These are phyloP conservation scores for Pemphredon lugubris DNA, from an alignment of 2,888 invertebrate species.

Conservation along the genomic window DNA sequence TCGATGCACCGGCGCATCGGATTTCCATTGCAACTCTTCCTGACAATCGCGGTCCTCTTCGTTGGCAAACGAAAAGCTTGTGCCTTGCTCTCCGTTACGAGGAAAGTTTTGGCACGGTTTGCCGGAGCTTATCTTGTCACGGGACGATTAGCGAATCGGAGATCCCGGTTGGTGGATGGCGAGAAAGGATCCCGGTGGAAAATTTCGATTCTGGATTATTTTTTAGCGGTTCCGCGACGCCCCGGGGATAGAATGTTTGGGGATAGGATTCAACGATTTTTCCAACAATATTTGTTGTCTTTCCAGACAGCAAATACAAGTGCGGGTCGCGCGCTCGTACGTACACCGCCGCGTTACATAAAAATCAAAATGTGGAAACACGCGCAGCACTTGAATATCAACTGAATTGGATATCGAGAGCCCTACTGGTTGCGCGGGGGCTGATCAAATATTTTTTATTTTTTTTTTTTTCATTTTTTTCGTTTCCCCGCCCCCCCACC, in stretches of 20 bases:
- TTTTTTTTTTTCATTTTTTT: no score
- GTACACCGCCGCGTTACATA: constrained; percentile 57
- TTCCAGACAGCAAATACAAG: constrained; percentile 61
- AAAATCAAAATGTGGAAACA: constrained; percentile 68
- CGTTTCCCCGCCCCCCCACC: no score
- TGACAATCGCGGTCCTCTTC: constrained; percentile 66
- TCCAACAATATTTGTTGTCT: constrained; percentile 64
- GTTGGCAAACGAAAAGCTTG: constrained; percentile 59
- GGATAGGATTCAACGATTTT: constrained; percentile 63
- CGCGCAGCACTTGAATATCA: constrained; percentile 67
- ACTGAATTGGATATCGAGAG: constrained; percentile 69
- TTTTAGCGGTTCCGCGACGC: constrained; percentile 32
- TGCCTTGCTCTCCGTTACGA: constrained; percentile 54
- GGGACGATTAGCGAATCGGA: constrained; percentile 53
- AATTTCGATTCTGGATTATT: constrained; percentile 37
- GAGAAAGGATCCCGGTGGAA: background rate
- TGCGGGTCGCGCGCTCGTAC: no score
- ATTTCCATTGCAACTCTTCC: constrained; percentile 68
- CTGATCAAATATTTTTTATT: constrained; percentile 68
- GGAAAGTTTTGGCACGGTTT: constrained; percentile 63
- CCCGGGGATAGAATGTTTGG: constrained; percentile 45
- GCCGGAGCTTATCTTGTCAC: constrained; percentile 62
- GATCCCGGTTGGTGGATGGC: background rate
- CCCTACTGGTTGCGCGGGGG: constrained; percentile 52
- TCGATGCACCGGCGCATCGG: constrained; percentile 68